Conservation (phyloP, 1,140 invertebrate species). For the Sogatella furcifera region DNA sequence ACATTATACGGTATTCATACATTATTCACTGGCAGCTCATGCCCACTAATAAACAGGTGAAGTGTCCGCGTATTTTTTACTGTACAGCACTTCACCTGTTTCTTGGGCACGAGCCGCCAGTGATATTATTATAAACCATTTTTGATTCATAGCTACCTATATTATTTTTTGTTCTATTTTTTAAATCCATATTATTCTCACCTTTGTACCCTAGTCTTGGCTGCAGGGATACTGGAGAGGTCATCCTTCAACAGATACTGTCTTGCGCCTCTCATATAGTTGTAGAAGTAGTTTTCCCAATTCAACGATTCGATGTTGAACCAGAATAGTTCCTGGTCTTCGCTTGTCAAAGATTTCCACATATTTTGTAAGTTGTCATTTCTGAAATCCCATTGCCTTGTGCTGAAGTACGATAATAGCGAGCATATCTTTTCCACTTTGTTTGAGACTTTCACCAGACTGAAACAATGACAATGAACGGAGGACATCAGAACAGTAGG, state of each 20-base stretch:
- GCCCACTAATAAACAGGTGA: no score
- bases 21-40: no score
- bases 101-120: no score
- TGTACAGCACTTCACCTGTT: no score
- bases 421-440: slow-evolving; percentile 58
- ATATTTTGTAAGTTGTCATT: slow-evolving; percentile 42
- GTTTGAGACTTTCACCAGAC: slow-evolving; percentile 55
- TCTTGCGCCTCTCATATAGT: slow-evolving; percentile 52
- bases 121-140: no score
- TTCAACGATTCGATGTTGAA: slow-evolving; percentile 55
- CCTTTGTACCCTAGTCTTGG: slow-evolving; percentile 6
- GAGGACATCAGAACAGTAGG: no score
- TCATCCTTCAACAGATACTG: slow-evolving; percentile 61
- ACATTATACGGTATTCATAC: no score
- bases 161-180: no score
- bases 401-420: slow-evolving; percentile 19
- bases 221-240: slow-evolving; percentile 32
- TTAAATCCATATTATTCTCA: no score
- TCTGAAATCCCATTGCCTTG: slow-evolving; percentile 17
- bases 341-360: slow-evolving; percentile 39
- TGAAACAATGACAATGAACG: slow-evolving; percentile 22
- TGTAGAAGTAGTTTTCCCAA: slow-evolving; percentile 53
- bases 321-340: slow-evolving; percentile 51
- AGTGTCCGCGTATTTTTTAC: no score
- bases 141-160: no score